These are phyloP conservation scores for Rhagoletis zephyria DNA, from an alignment of 1,140 invertebrate species.

Conservation along the genomic window DNA sequence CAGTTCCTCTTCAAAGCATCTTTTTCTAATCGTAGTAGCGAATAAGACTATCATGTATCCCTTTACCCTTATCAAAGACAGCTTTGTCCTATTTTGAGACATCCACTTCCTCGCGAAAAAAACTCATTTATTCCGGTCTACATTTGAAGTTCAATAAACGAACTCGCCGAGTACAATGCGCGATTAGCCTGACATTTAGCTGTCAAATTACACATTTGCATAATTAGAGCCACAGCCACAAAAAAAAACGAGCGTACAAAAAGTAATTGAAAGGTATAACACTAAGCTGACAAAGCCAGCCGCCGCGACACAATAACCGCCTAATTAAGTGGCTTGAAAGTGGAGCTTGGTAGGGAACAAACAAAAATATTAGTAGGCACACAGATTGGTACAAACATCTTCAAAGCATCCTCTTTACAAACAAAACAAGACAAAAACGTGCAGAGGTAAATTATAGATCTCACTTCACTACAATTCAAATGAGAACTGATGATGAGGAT, in stretches of 20 bases:
- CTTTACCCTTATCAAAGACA: background rate
- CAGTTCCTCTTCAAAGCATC: too few species aligned
- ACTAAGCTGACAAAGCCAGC: slow-evolving; percentile 32
- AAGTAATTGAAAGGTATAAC: background rate
- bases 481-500: slow-evolving; percentile 1
- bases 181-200: slow-evolving; percentile 37
- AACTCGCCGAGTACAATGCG: too few species aligned
- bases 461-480: slow-evolving; percentile 37
- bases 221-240: slow-evolving; percentile 23
- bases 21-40: background rate
- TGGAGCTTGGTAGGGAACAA: background rate
- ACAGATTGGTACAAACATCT: too few species aligned
- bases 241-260: background rate
- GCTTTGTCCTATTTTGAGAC: background rate
- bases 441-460: background rate
- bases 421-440: background rate
- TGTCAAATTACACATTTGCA: slow-evolving; percentile 40
- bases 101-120: slow-evolving; percentile 8
- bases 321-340: slow-evolving; percentile 34
- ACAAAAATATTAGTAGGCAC: background rate
- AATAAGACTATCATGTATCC: background rate
- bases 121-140: background rate
- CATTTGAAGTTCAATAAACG: too few species aligned
- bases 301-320: slow-evolving; percentile 16
- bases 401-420: too few species aligned